A percentile compares a stretch with the other conserved stretches of the same genome.
phyloP scores from a whole-genome alignment of 1,140 invertebrate genomes.

The Trachymyrmex septentrionalis region DNA sequence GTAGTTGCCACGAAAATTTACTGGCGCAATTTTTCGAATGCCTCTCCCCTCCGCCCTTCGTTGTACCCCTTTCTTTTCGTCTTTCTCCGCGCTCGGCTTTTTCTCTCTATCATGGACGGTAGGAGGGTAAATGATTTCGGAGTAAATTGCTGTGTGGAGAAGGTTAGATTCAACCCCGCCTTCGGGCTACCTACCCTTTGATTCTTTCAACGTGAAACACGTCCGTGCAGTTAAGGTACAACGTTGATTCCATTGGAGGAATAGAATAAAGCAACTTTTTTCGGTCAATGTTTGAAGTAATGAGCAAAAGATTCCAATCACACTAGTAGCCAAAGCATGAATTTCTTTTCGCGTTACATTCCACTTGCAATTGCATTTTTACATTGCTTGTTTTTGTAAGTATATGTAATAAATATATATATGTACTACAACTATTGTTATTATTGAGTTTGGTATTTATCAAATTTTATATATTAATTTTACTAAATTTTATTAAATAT shows the following conservation, averaged over 20 bases:
- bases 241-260: conserved; percentile 39
- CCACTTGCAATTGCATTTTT: not conserved
- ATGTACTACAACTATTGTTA: not conserved
- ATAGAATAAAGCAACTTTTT: conserved; percentile 46
- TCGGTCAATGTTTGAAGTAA: conserved; percentile 39
- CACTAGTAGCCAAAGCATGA: conserved; percentile 25
- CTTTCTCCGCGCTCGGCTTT: conserved; percentile 64
- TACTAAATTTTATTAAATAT: not conserved
- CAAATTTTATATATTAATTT: not conserved
- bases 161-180: conserved; percentile 61
- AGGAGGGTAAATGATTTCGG: conserved; percentile 77
- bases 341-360: conserved; percentile 10
- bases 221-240: conserved; percentile 69
- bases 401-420: not conserved
- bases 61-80: conserved; percentile 27
- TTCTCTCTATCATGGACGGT: conserved; percentile 56
- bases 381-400: not conserved
- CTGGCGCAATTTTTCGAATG: conserved; percentile 83
- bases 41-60: conserved; percentile 69
- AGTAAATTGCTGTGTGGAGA: conserved; percentile 77
- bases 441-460: not conserved
- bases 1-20: conserved; percentile 83
- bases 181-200: conserved; percentile 63
- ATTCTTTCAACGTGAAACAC: conserved; percentile 74
- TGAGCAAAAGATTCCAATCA: conserved; percentile 47